phyloP scores from a whole-genome alignment of 2,113 vertebrate species.

The Ammodytes dubius region DNA sequence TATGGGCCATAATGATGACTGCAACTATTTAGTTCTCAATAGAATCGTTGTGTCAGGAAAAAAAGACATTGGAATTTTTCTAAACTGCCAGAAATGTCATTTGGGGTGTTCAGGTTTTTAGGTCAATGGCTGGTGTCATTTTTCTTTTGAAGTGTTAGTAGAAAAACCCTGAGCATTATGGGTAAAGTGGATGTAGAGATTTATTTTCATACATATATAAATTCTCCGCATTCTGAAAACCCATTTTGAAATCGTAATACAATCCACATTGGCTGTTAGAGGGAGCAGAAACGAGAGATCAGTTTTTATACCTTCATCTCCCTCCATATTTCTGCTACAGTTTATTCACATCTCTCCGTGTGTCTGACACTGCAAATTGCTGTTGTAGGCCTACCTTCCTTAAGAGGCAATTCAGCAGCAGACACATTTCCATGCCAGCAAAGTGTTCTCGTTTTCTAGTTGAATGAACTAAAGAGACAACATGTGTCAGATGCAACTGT shows the following conservation, averaged over 20 bases:
- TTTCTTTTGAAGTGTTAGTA: neutral
- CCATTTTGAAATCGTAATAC: neutral
- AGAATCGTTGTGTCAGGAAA: neutral
- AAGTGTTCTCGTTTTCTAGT: conserved; percentile 20
- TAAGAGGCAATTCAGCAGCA: conserved; percentile 17
- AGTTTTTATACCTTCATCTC: conserved; percentile 18
- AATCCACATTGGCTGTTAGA: conserved; percentile 12
- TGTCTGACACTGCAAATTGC: conserved; percentile 5
- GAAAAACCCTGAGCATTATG: conserved; percentile 4
- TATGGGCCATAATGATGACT: conserved; percentile 11
- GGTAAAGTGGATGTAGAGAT: conserved; percentile 12
- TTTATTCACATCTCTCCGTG: conserved; percentile 24
- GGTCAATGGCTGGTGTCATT: conserved; percentile 9
- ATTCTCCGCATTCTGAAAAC: neutral
- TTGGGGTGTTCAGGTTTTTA: conserved; percentile 4
- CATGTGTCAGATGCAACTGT: conserved; percentile 64
- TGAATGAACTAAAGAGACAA: conserved; percentile 27
- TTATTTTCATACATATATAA: conserved; percentile 10
- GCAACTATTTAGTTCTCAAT: conserved; percentile 7
- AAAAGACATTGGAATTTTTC: conserved; percentile 27
- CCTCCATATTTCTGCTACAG: conserved; percentile 1
- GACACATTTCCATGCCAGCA: conserved; percentile 19
- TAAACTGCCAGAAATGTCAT: conserved; percentile 6
- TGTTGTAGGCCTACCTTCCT: conserved; percentile 2
- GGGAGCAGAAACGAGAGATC: conserved; percentile 21